These are phyloP conservation scores for Pecten maximus DNA, from an alignment of 2,888 invertebrate species.

Conservation along the genomic window DNA sequence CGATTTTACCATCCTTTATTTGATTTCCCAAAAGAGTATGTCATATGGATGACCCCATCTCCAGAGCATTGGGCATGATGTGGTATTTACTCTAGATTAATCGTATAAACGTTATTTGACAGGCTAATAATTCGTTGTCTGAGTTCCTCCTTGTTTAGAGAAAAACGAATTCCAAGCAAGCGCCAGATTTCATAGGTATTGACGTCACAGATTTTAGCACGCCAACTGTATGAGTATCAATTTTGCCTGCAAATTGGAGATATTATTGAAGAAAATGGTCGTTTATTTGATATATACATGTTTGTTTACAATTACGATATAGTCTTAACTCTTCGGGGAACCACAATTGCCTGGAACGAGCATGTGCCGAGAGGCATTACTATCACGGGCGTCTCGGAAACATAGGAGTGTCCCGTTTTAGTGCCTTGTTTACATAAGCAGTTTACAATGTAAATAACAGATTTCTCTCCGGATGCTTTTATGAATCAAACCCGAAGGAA, in stretches of 20 bases:
- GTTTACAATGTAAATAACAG: background rate
- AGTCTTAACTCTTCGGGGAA: background rate
- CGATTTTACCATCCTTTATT: background rate
- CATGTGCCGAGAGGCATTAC: background rate
- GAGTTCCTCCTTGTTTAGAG: background rate
- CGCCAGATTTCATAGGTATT: background rate
- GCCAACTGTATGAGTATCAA: background rate
- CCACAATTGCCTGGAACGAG: background rate
- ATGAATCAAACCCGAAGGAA: background rate
- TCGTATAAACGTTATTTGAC: background rate
- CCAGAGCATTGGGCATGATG: background rate
- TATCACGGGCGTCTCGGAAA: background rate
- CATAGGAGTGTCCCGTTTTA: background rate
- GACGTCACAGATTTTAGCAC: background rate
- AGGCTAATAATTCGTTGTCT: background rate
- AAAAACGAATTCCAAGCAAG: background rate
- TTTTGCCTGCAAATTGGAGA: background rate
- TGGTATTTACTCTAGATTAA: background rate
- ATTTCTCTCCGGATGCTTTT: background rate
- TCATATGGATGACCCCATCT: background rate
- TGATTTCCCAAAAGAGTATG: constrained; percentile 11
- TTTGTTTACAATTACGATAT: background rate
- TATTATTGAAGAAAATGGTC: background rate
- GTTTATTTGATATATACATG: background rate
- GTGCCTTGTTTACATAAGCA: background rate